These are phyloP conservation scores for Porites evermanni DNA, from an alignment of 92 coral and sea anemone species.

Conservation along the genomic window DNA sequence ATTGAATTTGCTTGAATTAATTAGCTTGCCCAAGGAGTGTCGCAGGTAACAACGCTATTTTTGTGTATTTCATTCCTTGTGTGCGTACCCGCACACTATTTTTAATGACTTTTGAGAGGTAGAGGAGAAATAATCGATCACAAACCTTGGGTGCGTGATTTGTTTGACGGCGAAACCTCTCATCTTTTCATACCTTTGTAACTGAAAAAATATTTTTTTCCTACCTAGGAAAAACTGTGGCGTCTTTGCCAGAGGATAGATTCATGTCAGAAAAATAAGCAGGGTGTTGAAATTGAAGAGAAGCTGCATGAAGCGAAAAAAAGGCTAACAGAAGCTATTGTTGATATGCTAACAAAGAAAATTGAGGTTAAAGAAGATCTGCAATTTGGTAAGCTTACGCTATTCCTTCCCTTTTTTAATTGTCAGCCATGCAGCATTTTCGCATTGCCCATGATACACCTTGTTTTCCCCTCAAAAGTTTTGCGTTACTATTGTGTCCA, in stretches of 20 bases:
- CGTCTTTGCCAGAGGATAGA: constrained; percentile 21
- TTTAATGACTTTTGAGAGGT: not conserved
- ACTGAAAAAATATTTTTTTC: not conserved
- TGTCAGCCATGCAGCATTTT: too few relatives aligned
- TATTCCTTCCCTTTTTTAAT: not conserved
- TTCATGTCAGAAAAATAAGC: not conserved
- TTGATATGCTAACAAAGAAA: constrained; percentile 3
- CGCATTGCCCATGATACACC: too few relatives aligned
- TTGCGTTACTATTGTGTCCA: too few relatives aligned
- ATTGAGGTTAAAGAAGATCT: not conserved
- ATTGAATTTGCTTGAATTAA: too few relatives aligned
- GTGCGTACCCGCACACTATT: not conserved
- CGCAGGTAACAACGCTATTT: not conserved
- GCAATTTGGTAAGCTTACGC: constrained; percentile 16
- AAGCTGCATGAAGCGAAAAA: constrained; percentile 6
- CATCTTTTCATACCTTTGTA: not conserved
- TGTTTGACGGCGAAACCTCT: not conserved
- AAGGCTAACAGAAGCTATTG: constrained; percentile 7
- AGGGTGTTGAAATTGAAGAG: not conserved
- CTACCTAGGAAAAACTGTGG: not conserved
- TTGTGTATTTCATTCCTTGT: not conserved
- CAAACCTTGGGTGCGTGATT: not conserved
- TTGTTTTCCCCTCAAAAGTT: too few relatives aligned
- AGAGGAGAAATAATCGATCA: not conserved
- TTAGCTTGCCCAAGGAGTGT: too few relatives aligned